Conservation (phyloP, 1,140 invertebrate genomes). For the Drosophila willistoni region DNA sequence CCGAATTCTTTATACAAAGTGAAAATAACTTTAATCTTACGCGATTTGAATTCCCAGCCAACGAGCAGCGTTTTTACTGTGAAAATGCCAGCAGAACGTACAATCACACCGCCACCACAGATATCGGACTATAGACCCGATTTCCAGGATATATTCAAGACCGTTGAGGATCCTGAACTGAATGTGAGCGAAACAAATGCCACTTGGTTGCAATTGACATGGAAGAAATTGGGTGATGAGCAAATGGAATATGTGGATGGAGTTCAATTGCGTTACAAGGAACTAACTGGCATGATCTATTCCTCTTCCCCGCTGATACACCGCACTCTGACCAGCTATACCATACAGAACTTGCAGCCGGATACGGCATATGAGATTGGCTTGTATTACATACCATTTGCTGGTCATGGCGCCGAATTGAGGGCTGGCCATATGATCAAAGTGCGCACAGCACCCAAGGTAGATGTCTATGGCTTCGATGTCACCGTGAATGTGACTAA, state of each 20-base stretch:
- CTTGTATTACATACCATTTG: slow-evolving; percentile 90
- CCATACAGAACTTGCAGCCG: slow-evolving; percentile 89
- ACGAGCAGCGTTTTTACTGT: slow-evolving; percentile 89
- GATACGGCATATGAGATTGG: slow-evolving; percentile 90
- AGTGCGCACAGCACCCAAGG: slow-evolving; percentile 85
- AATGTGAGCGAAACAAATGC: slow-evolving; percentile 89
- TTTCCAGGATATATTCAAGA: slow-evolving; percentile 81
- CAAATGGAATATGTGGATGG: slow-evolving; percentile 88
- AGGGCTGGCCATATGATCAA: slow-evolving; percentile 88
- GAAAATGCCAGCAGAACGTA: slow-evolving; percentile 85
- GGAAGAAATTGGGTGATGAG: slow-evolving; percentile 91
- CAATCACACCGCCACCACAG: slow-evolving; percentile 78
- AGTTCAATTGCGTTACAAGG: slow-evolving; percentile 88
- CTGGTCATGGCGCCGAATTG: slow-evolving; percentile 89
- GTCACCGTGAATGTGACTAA: slow-evolving; percentile 89
- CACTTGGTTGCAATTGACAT: slow-evolving; percentile 90
- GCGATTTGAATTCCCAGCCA: slow-evolving; percentile 89
- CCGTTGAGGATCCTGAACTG: slow-evolving; percentile 87
- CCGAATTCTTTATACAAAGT: slow-evolving; percentile 92
- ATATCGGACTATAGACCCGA: slow-evolving; percentile 78
- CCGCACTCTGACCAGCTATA: slow-evolving; percentile 87
- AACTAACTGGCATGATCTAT: slow-evolving; percentile 88
- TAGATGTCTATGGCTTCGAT: slow-evolving; percentile 92
- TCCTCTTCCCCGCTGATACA: slow-evolving; percentile 91
- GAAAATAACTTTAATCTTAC: slow-evolving; percentile 89